Conservation (phyloP, 1,140 invertebrate species). For the Conopomorpha cramerella region DNA sequence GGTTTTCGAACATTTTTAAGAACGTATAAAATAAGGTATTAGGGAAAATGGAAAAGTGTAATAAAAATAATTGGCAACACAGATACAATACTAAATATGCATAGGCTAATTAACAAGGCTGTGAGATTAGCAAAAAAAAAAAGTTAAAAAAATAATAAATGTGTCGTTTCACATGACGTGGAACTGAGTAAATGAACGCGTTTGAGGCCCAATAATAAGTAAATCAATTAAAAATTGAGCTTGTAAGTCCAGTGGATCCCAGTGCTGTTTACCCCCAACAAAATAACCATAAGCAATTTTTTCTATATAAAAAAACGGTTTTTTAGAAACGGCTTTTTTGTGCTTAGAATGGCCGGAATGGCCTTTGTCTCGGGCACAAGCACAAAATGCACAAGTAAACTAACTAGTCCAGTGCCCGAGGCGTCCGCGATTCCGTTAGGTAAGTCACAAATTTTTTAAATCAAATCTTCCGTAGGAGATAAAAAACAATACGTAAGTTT, state of each 20-base stretch:
- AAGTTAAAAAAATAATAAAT: slow-evolving; percentile 34
- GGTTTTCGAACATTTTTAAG: slow-evolving; percentile 58
- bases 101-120: slow-evolving; percentile 58
- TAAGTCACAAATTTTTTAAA: slow-evolving; percentile 50
- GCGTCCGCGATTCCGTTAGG: slow-evolving; percentile 38
- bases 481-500: slow-evolving; percentile 52
- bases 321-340: slow-evolving; percentile 14
- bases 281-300: slow-evolving; percentile 15
- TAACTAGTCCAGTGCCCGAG: slow-evolving; percentile 34
- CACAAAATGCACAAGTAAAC: slow-evolving; percentile 24
- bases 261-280: slow-evolving; percentile 11
- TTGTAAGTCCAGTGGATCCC: slow-evolving; percentile 25
- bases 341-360: slow-evolving; percentile 33
- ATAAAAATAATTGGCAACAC: slow-evolving; percentile 52
- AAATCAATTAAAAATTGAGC: slow-evolving; percentile 38
- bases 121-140: slow-evolving; percentile 59
- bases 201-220: slow-evolving; percentile 53
- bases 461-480: slow-evolving; percentile 56
- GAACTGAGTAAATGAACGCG: slow-evolving; percentile 29
- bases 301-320: slow-evolving; percentile 23
- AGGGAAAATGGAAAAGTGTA: slow-evolving; percentile 26
- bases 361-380: slow-evolving; percentile 34
- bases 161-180: slow-evolving; percentile 28
- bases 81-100: slow-evolving; percentile 57
- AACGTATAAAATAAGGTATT: slow-evolving; percentile 29